Evolutionary conservation across 2,888 invertebrate genomes (phyloP).

Genomic region (Xanthia icteritia): DNA sequence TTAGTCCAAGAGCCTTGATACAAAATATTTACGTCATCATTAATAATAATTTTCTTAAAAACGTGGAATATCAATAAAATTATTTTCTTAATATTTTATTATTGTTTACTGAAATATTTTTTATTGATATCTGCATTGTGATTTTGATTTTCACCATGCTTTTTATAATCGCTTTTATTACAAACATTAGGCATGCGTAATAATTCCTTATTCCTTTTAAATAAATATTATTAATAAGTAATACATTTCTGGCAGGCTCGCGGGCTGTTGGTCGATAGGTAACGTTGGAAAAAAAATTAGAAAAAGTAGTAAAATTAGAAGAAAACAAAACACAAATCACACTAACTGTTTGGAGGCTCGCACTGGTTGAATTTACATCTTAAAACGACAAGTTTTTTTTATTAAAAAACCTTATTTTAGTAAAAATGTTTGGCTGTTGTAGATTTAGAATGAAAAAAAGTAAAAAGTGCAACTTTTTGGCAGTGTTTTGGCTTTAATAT

Average conservation of each 20-base stretch:
- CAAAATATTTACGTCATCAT: conserved; percentile 38
- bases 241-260: conserved; percentile 77
- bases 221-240: conserved; percentile 61
- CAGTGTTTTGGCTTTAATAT: conserved; percentile 66
- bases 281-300: conserved; percentile 69
- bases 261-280: conserved; percentile 83
- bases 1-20: conserved; percentile 57
- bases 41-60: conserved; percentile 26
- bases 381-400: conserved; percentile 25
- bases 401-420: conserved; percentile 27
- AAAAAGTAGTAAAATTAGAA: conserved; percentile 59
- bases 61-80: conserved; percentile 54
- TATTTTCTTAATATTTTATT: background rate
- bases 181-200: conserved; percentile 76
- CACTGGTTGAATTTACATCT: conserved; percentile 53
- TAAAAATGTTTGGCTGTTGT: conserved; percentile 66
- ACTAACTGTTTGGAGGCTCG: conserved; percentile 64
- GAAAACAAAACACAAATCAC: conserved; percentile 56
- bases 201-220: conserved; percentile 60
- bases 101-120: conserved; percentile 21
- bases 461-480: conserved; percentile 63
- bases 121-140: conserved; percentile 64
- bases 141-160: conserved; percentile 69
- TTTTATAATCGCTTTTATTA: conserved; percentile 71
- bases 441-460: conserved; percentile 51